phyloP scores from a whole-genome alignment of 2,888 invertebrate genomes.

The Hemaris fuciformis region DNA sequence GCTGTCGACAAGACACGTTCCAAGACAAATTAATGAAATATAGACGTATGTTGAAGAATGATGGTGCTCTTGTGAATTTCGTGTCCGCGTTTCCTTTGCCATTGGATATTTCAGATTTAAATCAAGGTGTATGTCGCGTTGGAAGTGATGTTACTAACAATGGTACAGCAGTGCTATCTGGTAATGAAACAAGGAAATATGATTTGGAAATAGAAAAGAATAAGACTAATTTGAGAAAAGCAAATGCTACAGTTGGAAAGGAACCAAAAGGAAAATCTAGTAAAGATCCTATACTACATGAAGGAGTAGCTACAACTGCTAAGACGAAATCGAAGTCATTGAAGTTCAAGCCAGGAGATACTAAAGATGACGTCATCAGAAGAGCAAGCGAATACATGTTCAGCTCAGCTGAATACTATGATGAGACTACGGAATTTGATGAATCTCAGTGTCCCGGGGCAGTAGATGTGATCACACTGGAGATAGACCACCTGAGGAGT shows the following conservation, averaged over 20 bases:
- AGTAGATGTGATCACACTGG: slow-evolving; percentile 48
- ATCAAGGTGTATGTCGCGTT: not conserved
- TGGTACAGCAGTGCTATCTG: not conserved
- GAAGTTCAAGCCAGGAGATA: slow-evolving; percentile 20
- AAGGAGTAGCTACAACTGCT: slow-evolving; percentile 24
- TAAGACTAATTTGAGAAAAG: not conserved
- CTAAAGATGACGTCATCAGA: slow-evolving; percentile 28
- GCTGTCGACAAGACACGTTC: slow-evolving; percentile 45
- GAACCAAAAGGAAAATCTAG: slow-evolving; percentile 11
- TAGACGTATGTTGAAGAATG: slow-evolving; percentile 43
- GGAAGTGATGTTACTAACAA: not conserved
- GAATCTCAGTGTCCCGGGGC: slow-evolving; percentile 39
- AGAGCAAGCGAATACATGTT: slow-evolving; percentile 58
- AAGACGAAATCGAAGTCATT: slow-evolving; percentile 16
- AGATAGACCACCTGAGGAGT: slow-evolving; percentile 49
- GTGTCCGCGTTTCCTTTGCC: slow-evolving; percentile 50
- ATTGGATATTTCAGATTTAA: slow-evolving; percentile 19
- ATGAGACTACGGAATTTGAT: slow-evolving; percentile 49
- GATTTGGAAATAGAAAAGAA: not conserved
- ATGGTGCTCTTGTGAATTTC: slow-evolving; percentile 46
- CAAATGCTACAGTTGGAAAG: slow-evolving; percentile 13
- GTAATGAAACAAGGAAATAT: not conserved
- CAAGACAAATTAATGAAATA: slow-evolving; percentile 44
- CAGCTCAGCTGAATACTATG: slow-evolving; percentile 65
- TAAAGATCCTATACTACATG: not conserved